Evolutionary conservation across 2,113 vertebrate genomes (phyloP).

Genomic region (Pagrus major): DNA sequence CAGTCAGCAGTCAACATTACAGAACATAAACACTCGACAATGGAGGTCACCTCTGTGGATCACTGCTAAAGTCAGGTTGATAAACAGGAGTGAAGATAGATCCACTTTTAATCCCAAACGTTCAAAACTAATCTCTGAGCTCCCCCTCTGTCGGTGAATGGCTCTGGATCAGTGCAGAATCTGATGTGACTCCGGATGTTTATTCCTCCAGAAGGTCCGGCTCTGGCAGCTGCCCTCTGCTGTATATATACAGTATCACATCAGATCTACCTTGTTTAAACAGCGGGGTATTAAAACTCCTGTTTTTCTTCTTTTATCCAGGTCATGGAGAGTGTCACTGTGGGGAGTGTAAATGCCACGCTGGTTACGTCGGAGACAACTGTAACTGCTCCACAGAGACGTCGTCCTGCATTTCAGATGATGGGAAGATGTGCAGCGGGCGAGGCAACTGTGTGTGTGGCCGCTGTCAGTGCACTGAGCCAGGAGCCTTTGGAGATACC

Average conservation of each 20-base stretch:
- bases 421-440: conserved; percentile 93
- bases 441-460: conserved; percentile 92
- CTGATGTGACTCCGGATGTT: too few species aligned
- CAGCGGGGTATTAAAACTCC: neutral
- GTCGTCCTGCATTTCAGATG: conserved; percentile 85
- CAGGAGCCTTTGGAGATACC: conserved; percentile 93
- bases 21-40: too few species aligned
- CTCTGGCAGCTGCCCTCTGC: too few species aligned
- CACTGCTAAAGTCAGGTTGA: too few species aligned
- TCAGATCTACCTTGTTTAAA: neutral
- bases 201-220: too few species aligned
- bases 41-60: too few species aligned
- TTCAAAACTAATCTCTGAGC: too few species aligned
- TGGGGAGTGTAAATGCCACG: conserved; percentile 95
- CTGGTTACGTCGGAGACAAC: conserved; percentile 93
- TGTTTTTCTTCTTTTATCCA: conserved; percentile 57
- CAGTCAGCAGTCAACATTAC: too few species aligned
- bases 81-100: too few species aligned
- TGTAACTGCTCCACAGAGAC: conserved; percentile 95
- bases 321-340: conserved; percentile 97
- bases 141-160: too few species aligned
- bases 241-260: neutral
- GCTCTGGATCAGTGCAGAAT: too few species aligned
- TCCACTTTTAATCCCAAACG: too few species aligned
- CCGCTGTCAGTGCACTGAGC: conserved; percentile 91